These are phyloP conservation scores for Drosophila koepferae DNA, from an alignment of 2,888 invertebrate species.

Conservation along the genomic window DNA sequence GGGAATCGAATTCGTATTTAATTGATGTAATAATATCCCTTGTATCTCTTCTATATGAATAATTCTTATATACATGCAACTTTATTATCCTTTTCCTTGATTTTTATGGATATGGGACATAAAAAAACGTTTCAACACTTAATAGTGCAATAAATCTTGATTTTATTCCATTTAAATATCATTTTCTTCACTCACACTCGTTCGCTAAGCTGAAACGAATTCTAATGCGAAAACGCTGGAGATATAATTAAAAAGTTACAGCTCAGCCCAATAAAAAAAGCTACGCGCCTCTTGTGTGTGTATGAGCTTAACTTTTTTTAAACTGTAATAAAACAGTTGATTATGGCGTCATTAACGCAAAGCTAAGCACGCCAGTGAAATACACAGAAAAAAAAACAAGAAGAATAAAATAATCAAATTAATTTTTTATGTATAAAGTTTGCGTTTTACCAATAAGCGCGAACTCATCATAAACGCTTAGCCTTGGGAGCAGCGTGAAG, in stretches of 20 bases:
- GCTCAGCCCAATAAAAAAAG: constrained; percentile 53
- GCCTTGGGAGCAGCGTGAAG: constrained; percentile 34
- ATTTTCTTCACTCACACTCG: constrained; percentile 22
- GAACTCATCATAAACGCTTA: constrained; percentile 70
- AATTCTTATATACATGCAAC: neutral
- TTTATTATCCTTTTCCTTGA: constrained; percentile 21
- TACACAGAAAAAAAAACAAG: constrained; percentile 32
- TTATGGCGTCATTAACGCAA: constrained; percentile 77
- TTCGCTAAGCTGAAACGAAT: constrained; percentile 10
- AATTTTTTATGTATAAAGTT: constrained; percentile 78
- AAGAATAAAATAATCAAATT: constrained; percentile 69
- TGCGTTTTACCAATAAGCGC: constrained; percentile 67
- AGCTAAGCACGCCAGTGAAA: constrained; percentile 48
- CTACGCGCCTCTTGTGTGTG: constrained; percentile 32
- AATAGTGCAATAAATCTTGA: constrained; percentile 50
- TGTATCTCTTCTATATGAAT: neutral
- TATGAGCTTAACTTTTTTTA: constrained; percentile 66
- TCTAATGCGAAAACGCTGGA: constrained; percentile 27
- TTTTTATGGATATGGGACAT: constrained; percentile 26
- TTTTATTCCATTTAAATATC: constrained; percentile 54
- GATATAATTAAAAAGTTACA: constrained; percentile 72
- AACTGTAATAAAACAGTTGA: constrained; percentile 79
- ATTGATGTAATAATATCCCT: neutral
- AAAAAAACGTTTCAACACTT: constrained; percentile 36
- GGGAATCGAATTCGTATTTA: neutral